Conservation (phyloP, 1,140 invertebrate genomes). For the Neocloeon triangulifer region DNA sequence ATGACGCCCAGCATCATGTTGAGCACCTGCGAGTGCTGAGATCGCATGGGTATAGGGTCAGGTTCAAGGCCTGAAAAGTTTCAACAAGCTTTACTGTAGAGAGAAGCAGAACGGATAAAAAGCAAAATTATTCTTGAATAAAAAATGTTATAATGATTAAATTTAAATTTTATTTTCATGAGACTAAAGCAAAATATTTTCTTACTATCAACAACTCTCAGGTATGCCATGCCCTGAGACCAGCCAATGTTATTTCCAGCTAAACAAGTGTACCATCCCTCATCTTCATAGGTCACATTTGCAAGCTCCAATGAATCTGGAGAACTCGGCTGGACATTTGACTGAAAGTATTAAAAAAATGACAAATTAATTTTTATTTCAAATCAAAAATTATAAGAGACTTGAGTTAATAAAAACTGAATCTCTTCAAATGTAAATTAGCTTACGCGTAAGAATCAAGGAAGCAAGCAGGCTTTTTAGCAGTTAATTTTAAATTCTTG, state of each 20-base stretch:
- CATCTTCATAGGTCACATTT: conserved; percentile 68
- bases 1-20: conserved; percentile 31
- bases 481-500: too few relatives aligned
- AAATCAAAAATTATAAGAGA: too few relatives aligned
- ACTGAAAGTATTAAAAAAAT: too few relatives aligned
- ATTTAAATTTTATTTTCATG: conserved; percentile 3
- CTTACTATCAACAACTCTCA: conserved; percentile 61
- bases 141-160: not conserved
- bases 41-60: conserved; percentile 10
- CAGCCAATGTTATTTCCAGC: conserved; percentile 61
- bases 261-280: conserved; percentile 85
- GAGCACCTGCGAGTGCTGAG: conserved; percentile 26
- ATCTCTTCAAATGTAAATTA: too few relatives aligned
- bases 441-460: too few relatives aligned
- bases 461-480: too few relatives aligned
- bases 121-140: not conserved
- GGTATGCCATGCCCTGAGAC: conserved; percentile 53
- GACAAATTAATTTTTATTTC: too few relatives aligned
- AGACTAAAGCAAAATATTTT: conserved; percentile 9
- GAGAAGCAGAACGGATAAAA: too few relatives aligned
- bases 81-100: too few relatives aligned
- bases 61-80: too few relatives aligned
- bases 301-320: conserved; percentile 46
- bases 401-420: too few relatives aligned
- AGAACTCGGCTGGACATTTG: too few relatives aligned